Conservation (phyloP, 2,888 invertebrate species). For the Lordiphosa andalusiaca region DNA sequence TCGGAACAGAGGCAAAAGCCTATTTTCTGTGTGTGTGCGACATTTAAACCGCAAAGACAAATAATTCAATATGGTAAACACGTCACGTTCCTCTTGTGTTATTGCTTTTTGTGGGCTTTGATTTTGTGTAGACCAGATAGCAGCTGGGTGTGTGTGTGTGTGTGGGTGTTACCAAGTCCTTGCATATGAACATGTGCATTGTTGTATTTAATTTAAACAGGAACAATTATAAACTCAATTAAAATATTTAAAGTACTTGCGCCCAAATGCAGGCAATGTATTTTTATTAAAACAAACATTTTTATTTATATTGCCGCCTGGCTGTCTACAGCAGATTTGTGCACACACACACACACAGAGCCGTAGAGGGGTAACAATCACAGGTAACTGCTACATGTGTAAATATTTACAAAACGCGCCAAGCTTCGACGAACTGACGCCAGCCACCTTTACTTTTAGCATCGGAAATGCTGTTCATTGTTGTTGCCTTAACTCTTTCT, state of each 20-base stretch:
- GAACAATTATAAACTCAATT: constrained; percentile 70
- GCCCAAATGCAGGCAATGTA: constrained; percentile 34
- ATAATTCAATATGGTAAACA: constrained; percentile 76
- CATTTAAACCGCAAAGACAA: constrained; percentile 63
- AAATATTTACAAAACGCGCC: constrained; percentile 75
- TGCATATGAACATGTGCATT: constrained; percentile 6
- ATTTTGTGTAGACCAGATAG: constrained; percentile 42
- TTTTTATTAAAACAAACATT: constrained; percentile 45
- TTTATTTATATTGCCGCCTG: constrained; percentile 9
- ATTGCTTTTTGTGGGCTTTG: constrained; percentile 60
- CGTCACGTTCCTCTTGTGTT: constrained; percentile 74
- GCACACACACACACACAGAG: neutral
- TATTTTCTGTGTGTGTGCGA: constrained; percentile 21
- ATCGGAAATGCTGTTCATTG: constrained; percentile 37
- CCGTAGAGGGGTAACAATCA: constrained; percentile 53
- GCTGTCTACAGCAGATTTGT: constrained; percentile 1
- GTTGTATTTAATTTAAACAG: constrained; percentile 10
- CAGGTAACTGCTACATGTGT: constrained; percentile 74
- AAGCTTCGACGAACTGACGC: constrained; percentile 68
- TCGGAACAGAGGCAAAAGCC: constrained; percentile 5
- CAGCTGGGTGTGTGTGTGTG: neutral
- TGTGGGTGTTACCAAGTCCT: neutral
- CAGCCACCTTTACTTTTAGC: constrained; percentile 57
- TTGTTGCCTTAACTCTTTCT: constrained; percentile 34
- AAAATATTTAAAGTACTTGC: constrained; percentile 59